Percentiles rank a stretch among this genome's conserved stretches.
phyloP scores from a whole-genome alignment of 2,888 invertebrate species.

The Mactromeris polynyma region DNA sequence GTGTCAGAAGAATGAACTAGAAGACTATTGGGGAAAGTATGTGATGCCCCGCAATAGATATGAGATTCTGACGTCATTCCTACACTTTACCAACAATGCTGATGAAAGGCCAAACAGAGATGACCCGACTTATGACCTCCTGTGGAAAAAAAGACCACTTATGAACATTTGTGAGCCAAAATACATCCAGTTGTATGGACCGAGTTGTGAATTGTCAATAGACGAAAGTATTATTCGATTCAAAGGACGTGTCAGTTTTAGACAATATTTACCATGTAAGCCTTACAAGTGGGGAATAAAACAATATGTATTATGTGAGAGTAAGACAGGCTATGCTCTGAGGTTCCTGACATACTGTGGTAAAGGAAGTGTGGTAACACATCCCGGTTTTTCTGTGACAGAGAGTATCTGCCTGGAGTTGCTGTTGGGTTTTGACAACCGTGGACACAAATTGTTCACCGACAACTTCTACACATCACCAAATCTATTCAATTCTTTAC shows the following conservation, averaged over 20 bases:
- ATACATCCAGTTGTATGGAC: slow-evolving; percentile 6
- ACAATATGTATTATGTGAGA: slow-evolving; percentile 48
- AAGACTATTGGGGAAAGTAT: slow-evolving; percentile 39
- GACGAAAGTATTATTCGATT: slow-evolving; percentile 54
- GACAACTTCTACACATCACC: slow-evolving; percentile 56
- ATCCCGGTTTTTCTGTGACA: slow-evolving; percentile 35
- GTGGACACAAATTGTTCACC: slow-evolving; percentile 49
- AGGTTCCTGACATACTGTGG: slow-evolving; percentile 40
- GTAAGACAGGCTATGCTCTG: slow-evolving; percentile 57
- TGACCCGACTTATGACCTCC: neutral
- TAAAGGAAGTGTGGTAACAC: neutral
- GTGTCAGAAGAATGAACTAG: slow-evolving; percentile 26
- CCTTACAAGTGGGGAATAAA: no score
- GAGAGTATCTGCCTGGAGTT: neutral
- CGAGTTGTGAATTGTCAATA: slow-evolving; percentile 31
- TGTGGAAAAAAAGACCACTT: slow-evolving; percentile 19
- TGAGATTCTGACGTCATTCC: neutral
- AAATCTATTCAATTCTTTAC: slow-evolving; percentile 15
- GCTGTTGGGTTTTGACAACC: slow-evolving; percentile 43
- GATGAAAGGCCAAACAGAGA: no score
- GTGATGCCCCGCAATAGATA: slow-evolving; percentile 46
- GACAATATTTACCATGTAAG: slow-evolving; percentile 39
- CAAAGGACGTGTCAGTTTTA: slow-evolving; percentile 49
- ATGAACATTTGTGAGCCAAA: slow-evolving; percentile 24
- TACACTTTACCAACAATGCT: no score